Base-by-base conservation (phyloP, 2,797 vertebrate species). In the Epinephelus coioides region DNA sequence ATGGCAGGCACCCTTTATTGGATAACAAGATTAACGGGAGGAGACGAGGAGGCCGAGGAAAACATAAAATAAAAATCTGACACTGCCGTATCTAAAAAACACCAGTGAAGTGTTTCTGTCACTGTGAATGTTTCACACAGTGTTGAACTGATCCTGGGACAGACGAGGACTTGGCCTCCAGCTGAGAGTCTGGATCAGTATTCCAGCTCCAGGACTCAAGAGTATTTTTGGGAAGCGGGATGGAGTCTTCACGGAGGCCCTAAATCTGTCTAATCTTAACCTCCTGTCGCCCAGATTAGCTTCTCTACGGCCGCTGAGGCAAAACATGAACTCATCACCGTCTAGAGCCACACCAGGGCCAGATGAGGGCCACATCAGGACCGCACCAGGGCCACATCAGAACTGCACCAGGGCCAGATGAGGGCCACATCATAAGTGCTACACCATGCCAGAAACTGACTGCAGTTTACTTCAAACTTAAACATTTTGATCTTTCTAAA, bases 191-290 rank as follows among this genome's bases (percentile, higher is more conserved):
- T 0, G 43, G 69, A 72, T 71, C 79, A 46, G 46, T 43, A 63
- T 44, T 63, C 46, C 3, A 2, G 53, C 51, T 73, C 25, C 50
- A 27, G 71, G 71, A 56, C 62, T 59, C 49, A 34, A 30, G 78
- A 90, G 85, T 82, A 76, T 49, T 80, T 79, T 51, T 27, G 59
- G 57, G 53, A 81, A 23, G 40, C 15, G 2, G 81, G 54, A 66
- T 23, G 7, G 21, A 76, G 30, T 46, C 38, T 53, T 61, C 66
- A 64, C 6, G 15, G 15, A 66, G 65, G 27, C 15, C 49, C 44
- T 84, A 86, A 89, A 91, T 84, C 78, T 18, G 43, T 73, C 82
- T 92, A 88, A 93, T 93, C 90, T 82, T 2, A 18, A 74, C 79
- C 79, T 77, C 81, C 80, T 72, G 60, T 43, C 1, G 34, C 53